These are phyloP conservation scores for Brachynemurus nebulosus DNA, from an alignment of 2,888 invertebrate genomes.

Conservation along the genomic window DNA sequence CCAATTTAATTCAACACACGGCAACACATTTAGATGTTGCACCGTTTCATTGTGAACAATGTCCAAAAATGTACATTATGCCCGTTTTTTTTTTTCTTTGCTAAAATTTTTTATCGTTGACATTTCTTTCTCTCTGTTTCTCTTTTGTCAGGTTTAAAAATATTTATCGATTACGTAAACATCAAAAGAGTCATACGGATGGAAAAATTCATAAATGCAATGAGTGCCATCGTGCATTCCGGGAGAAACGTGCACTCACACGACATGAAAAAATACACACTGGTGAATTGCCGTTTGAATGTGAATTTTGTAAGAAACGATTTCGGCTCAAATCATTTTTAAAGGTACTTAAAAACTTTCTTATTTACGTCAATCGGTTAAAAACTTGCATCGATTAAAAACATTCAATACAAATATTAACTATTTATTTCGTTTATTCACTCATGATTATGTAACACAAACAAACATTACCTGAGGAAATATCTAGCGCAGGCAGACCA, in stretches of 20 bases:
- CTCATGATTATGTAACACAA: too few species aligned
- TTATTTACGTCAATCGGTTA: too few species aligned
- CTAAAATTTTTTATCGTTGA: neutral
- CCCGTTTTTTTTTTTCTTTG: neutral
- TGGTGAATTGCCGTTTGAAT: neutral
- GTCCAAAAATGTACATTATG: neutral
- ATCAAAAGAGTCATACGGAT: neutral
- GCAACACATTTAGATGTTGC: neutral
- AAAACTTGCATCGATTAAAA: too few species aligned
- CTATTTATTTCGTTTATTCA: too few species aligned
- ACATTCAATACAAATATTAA: too few species aligned
- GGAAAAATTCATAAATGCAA: neutral
- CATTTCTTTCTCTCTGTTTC: neutral
- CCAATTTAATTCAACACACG: neutral
- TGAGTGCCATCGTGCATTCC: neutral
- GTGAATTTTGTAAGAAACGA: neutral
- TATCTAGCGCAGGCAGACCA: too few species aligned
- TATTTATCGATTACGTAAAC: neutral
- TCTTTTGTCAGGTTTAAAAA: neutral
- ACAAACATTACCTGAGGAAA: too few species aligned
- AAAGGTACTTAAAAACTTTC: neutral
- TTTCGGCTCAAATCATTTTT: slow-evolving; percentile 1
- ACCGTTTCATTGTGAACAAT: neutral
- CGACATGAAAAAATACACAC: neutral
- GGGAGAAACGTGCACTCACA: neutral